A percentile compares a stretch with the other conserved stretches of the same genome.
phyloP scores from a whole-genome alignment of 2,797 vertebrate genomes.

The Brachymystax lenok region DNA sequence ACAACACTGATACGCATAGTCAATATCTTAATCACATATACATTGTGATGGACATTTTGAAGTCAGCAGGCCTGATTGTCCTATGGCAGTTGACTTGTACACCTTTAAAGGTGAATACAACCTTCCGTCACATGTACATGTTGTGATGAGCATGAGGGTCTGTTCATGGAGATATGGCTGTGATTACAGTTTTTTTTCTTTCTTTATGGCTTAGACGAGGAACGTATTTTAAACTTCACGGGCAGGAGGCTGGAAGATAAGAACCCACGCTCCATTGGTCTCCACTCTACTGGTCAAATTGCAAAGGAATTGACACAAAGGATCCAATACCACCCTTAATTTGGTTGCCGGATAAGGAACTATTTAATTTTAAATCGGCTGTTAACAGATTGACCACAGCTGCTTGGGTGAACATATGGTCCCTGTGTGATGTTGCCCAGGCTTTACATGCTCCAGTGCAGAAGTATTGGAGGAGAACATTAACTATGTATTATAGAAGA shows the following conservation, averaged over 20 bases:
- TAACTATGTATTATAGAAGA: neutral
- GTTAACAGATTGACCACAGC: slow-evolving; percentile 54
- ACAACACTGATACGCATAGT: neutral
- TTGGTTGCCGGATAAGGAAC: slow-evolving; percentile 54
- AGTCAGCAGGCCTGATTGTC: neutral
- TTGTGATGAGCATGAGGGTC: slow-evolving; percentile 58
- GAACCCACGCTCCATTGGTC: slow-evolving; percentile 52
- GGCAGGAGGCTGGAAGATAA: slow-evolving; percentile 59
- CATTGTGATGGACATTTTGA: neutral
- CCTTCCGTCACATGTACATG: slow-evolving; percentile 28
- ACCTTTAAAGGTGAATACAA: slow-evolving; percentile 45
- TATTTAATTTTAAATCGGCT: slow-evolving; percentile 55
- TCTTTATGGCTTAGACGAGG: slow-evolving; percentile 63
- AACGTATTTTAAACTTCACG: slow-evolving; percentile 58
- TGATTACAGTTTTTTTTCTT: slow-evolving; percentile 29
- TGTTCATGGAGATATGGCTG: slow-evolving; percentile 61
- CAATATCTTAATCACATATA: neutral
- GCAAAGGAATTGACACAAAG: slow-evolving; percentile 47
- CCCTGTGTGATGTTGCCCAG: slow-evolving; percentile 2
- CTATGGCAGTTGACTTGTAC: slow-evolving; percentile 31
- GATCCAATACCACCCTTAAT: slow-evolving; percentile 47
- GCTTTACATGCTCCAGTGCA: neutral
- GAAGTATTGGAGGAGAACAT: neutral
- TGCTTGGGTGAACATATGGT: slow-evolving; percentile 21
- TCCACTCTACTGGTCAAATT: slow-evolving; percentile 59